phyloP scores from a whole-genome alignment of 1,140 invertebrate species.

The Hyphantria cunea region DNA sequence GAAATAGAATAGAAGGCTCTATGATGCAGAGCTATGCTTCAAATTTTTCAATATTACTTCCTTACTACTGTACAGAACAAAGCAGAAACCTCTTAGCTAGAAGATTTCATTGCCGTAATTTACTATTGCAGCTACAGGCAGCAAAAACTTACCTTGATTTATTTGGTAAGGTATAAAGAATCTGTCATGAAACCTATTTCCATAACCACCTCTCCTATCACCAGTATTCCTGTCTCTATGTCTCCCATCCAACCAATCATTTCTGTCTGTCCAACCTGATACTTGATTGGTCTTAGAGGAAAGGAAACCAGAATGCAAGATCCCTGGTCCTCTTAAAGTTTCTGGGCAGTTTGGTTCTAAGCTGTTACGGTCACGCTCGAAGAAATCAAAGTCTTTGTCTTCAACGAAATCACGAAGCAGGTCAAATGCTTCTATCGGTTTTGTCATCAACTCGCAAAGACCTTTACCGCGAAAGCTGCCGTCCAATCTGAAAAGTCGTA shows the following conservation, averaged over 20 bases:
- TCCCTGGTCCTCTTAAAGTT: constrained; percentile 58
- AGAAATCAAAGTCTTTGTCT: constrained; percentile 90
- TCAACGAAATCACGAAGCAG: constrained; percentile 83
- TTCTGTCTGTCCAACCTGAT: constrained; percentile 47
- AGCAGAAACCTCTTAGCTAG: no score
- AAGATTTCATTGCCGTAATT: no score
- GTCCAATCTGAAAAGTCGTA: constrained; percentile 85
- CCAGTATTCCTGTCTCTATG: constrained; percentile 47
- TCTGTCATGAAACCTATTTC: constrained; percentile 58
- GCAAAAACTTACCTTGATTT: constrained; percentile 50
- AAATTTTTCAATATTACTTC: no score
- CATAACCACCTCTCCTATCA: constrained; percentile 43
- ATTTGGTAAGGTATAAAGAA: constrained; percentile 71
- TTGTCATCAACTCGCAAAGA: constrained; percentile 88
- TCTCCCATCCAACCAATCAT: constrained; percentile 46
- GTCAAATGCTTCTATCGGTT: constrained; percentile 86
- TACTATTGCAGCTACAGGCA: no score
- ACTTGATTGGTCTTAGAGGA: constrained; percentile 55
- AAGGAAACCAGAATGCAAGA: constrained; percentile 68
- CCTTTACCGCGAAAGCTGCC: constrained; percentile 84
- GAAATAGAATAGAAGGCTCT: no score
- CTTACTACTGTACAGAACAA: no score
- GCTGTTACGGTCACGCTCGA: constrained; percentile 86
- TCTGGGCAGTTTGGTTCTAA: constrained; percentile 73
- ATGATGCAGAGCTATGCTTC: no score